These are phyloP conservation scores for Hozukius guyotensis DNA, from an alignment of 2,797 vertebrate species.

Conservation along the genomic window DNA sequence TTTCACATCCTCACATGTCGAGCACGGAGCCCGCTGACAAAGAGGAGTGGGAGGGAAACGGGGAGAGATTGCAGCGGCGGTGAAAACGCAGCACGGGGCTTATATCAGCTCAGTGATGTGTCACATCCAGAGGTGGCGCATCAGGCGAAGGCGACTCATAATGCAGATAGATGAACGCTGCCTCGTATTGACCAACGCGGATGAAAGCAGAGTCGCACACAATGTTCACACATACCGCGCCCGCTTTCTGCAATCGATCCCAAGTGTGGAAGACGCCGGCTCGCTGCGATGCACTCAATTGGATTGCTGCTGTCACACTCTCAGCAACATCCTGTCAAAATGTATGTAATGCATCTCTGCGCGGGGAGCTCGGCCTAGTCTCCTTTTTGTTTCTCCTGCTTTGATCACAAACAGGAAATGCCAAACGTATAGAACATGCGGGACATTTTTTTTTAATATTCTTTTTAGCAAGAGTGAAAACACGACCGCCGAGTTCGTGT, in stretches of 20 bases:
- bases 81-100: neutral
- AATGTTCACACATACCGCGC: constrained; percentile 45
- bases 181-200: constrained; percentile 53
- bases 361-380: neutral
- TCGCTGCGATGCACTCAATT: constrained; percentile 24
- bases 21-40: constrained; percentile 18
- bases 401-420: constrained; percentile 7
- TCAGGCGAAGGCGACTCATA: constrained; percentile 17
- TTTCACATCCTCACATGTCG: constrained; percentile 44
- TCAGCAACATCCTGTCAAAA: constrained; percentile 6
- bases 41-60: constrained; percentile 6
- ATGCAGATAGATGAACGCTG: constrained; percentile 31
- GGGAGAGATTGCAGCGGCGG: neutral
- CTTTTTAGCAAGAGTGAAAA: neutral
- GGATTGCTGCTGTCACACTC: constrained; percentile 36
- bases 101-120: constrained; percentile 1
- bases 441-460: neutral
- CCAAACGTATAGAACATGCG: constrained; percentile 3
- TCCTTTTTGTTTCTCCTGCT: neutral
- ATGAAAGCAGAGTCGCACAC: constrained; percentile 54
- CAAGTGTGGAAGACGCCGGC: constrained; percentile 14
- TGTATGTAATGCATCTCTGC: neutral
- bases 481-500: neutral
- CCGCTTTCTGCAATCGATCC: constrained; percentile 50
- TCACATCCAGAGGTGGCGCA: constrained; percentile 38